A percentile compares a stretch with the other conserved stretches of the same genome.
These are phyloP conservation scores for Nesidiocoris tenuis DNA, from an alignment of 2,888 invertebrate species.

Conservation along the genomic window DNA sequence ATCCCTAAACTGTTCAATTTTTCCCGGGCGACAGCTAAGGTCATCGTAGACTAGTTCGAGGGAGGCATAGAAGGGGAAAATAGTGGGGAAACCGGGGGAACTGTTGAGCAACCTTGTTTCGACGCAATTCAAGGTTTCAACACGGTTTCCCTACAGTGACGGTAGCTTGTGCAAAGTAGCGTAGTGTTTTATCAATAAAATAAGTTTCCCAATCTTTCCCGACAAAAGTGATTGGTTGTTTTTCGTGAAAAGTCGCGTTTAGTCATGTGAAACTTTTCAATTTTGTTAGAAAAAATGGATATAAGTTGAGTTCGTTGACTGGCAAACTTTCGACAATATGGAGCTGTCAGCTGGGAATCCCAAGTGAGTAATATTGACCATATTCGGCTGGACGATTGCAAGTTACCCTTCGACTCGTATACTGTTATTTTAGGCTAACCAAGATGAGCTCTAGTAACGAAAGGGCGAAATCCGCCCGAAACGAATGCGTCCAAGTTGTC, in stretches of 20 bases:
- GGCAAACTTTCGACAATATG: not conserved
- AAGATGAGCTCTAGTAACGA: constrained; percentile 31
- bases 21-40: no score
- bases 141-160: not conserved
- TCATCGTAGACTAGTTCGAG: no score
- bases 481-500: constrained; percentile 70
- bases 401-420: not conserved
- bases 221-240: not conserved
- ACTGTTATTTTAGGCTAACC: not conserved
- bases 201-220: no score
- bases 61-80: not conserved
- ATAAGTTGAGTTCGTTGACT: no score
- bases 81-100: not conserved
- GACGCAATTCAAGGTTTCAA: not conserved
- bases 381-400: not conserved
- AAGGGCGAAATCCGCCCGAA: constrained; percentile 39
- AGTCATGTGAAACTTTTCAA: not conserved
- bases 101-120: not conserved
- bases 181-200: not conserved
- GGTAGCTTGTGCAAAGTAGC: not conserved
- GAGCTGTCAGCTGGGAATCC: not conserved
- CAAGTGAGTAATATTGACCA: not conserved
- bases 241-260: no score
- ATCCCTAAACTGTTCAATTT: no score
- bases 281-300: no score